phyloP scores from a whole-genome alignment of 1,140 invertebrate genomes.

The Sminthurinus signatus region DNA sequence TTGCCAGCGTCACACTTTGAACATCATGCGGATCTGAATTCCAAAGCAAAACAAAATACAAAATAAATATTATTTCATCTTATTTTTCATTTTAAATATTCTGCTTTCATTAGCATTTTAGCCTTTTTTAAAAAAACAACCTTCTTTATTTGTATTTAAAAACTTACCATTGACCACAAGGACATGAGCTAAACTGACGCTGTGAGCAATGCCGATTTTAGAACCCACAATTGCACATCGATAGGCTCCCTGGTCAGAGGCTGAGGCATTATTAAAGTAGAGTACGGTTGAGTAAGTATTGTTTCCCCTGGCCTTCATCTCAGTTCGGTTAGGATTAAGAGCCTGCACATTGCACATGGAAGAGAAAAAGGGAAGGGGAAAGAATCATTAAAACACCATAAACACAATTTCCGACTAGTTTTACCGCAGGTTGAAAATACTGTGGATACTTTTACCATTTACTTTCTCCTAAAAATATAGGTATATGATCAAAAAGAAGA shows the following conservation, averaged over 20 bases:
- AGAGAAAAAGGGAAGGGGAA: too few species aligned
- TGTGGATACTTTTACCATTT: too few species aligned
- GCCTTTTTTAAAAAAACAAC: too few species aligned
- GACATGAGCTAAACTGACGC: conserved; percentile 19
- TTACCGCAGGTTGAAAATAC: too few species aligned
- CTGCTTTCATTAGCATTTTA: too few species aligned
- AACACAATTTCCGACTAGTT: too few species aligned
- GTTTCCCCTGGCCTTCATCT: conserved; percentile 8
- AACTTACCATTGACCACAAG: conserved; percentile 18
- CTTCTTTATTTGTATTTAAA: too few species aligned
- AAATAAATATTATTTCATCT: background rate
- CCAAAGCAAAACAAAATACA: background rate
- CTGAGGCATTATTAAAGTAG: conserved; percentile 28
- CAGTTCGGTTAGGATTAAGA: conserved; percentile 13
- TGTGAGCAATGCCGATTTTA: conserved; percentile 19
- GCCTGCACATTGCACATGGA: conserved; percentile 15
- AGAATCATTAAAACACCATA: too few species aligned
- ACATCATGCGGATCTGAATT: conserved; percentile 16
- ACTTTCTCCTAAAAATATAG: too few species aligned
- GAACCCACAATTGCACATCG: conserved; percentile 25
- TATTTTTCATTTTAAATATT: too few species aligned
- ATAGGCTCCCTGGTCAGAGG: conserved; percentile 26
- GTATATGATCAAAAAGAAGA: too few species aligned
- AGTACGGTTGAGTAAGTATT: conserved; percentile 25
- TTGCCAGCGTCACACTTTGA: background rate